Evolutionary conservation across 2,888 invertebrate species (phyloP), one percentile per base, ranked within the genome.

Genomic region (Torymus texanus): DNA sequence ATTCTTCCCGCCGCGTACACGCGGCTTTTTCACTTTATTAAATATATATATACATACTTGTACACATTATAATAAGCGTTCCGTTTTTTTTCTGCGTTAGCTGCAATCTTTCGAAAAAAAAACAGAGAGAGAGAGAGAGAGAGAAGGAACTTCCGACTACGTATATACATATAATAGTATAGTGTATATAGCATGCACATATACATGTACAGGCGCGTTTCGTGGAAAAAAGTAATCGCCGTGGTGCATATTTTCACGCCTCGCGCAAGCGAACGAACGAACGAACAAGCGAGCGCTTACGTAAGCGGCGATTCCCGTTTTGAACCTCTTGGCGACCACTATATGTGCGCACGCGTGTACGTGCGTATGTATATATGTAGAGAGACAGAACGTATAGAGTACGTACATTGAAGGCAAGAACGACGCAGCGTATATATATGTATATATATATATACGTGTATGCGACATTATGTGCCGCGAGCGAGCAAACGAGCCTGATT

Each of bases 161-260:
- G n/a, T 41, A 41, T 8, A 41, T 51, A 58, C 53, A 11, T 41
- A 41, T 8, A 41, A 41, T 41, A 41, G 41, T 41, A 41, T 41
- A 41, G 41, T 2, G 21, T 21, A 21, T 21, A 21, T 41, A 41
- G 8, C 41, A 41, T 8, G 10, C 41, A 41, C 41, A 41, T 8
- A 41, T 8, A 41, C 41, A 41, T 41, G 41, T 41, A 41, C 41
- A 70, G 18, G 13, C 18, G 41, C n/a, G 18, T 51, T 78, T 78
- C 73, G 68, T 53, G 51, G 68, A 78, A 78, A 78, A 72, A 41
- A 41, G 41, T 41, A 41, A 53, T 61, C 61, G 55, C 8, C 11
- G 56, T 24, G 59, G 50, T 41, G 67, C 78, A 73, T 67, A 73
- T 73, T 78, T 77, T 71, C 71, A 67, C 73, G 78, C 73, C 50